Evolutionary conservation across 2,888 invertebrate species (phyloP), one percentile per base, ranked within the genome.

Genomic region (Clistopyga incitator): DNA sequence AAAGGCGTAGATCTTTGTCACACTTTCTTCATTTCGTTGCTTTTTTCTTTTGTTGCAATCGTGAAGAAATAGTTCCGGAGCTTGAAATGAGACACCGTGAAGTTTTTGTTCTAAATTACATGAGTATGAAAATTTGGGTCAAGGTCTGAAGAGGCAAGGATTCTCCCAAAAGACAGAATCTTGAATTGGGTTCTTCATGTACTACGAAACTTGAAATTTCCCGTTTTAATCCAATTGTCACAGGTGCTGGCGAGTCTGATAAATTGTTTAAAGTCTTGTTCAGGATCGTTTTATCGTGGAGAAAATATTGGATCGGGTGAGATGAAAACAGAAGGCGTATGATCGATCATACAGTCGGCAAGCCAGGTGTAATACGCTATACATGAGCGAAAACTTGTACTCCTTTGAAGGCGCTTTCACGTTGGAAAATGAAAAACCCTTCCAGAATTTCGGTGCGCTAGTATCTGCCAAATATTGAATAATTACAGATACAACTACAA

Each of bases 231-330:
- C 67, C 67, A 79, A 83, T 79, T 76, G 83, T 67, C 76, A 54
- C 83, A 83, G 83, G 79, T 83, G 83, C 71, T 18, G 45, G 34
- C 42, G 79, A 83, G 71, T 72, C 76, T 83, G 79, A 83, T 50
- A 77, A 82, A 82, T 82, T 38, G 81, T 25, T 18, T 23, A 54
- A 52, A 8, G 10, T 38, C 61, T 45, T 29, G 54, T 54, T 54
- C 38, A 20, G 25, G 47, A 70, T 13, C 61, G 56, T 45, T 61
- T 78, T 61, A 50, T 45, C 20, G 18, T 23, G 23, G 18, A 47
- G 47, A 42, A 45, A 45, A 45, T 42, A 42, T 38, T 71, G 71
- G 15, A 29, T 29, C 3, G 45, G n/a, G 20, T n/a, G 25, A 59
- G 25, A 56, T 11, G 23, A 38, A 13, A 59, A 23, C 50, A 56